Evolutionary conservation across 2,888 invertebrate genomes (phyloP), one percentile per base, ranked within the genome.

Genomic region (Cantharis lateralis): DNA sequence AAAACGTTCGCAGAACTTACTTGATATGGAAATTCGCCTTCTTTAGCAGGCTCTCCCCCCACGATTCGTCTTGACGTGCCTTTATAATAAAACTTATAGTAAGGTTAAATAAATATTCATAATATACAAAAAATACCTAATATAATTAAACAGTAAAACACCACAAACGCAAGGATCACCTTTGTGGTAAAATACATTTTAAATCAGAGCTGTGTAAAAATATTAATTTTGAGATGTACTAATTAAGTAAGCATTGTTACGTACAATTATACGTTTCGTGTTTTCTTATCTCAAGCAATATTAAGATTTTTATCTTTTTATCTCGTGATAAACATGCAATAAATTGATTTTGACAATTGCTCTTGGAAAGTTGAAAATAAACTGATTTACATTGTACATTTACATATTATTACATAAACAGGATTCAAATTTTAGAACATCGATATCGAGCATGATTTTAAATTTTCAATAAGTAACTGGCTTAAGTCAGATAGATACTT

Each of bases 1-100:
- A 26, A 10, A 1, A 26, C 26, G 11, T 15, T 9, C 1, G 0
- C 7, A 26, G 72, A 62, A 63, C 20, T 76, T 78, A 82, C 83
- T 79, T 81, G 81, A 72, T 80, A 82, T n/a, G 83, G 83, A 80
- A 83, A 79, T 77, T 83, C 83, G 15, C 82, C 81, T 48, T 74
- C 78, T 5, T 70, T 64, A 16, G 82, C 83, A 10, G 82, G 82
- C 62, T 81, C 71, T 15, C 83, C 83, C 5, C 83, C 83, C 10
- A 83, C 79, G 71, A 83, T 82, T 64, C 83, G 76, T 13, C 68
- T 24, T 7, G 64, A 66, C 4, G 61, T 18, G 10, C 62, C 73
- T 76, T 48, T n/a, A n/a, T 7, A 48, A 48, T 7, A 7, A 48
- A 48, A 48, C n/a, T 32, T 48, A 5, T n/a, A 48, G n/a, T 32